phyloP scores from a whole-genome alignment of 2,888 invertebrate genomes.

The Agrochola lychnidis region DNA sequence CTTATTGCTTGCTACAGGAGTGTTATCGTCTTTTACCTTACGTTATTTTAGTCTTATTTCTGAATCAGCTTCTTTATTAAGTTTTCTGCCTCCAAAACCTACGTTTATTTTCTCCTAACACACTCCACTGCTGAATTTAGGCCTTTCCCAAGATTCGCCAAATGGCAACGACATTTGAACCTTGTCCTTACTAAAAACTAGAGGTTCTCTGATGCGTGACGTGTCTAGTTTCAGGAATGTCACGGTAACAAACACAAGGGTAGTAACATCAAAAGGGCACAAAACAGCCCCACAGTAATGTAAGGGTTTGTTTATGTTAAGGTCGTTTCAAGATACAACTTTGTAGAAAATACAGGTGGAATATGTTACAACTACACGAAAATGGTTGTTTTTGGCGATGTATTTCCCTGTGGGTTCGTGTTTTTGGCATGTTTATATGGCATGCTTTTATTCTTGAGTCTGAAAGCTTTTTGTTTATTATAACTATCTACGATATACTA shows the following conservation, averaged over 20 bases:
- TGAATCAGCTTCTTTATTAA: background rate
- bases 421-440: slow-evolving; percentile 24
- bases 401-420: slow-evolving; percentile 45
- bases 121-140: background rate
- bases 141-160: background rate
- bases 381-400: slow-evolving; percentile 16
- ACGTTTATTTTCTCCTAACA: background rate
- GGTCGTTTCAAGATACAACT: slow-evolving; percentile 17
- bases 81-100: background rate
- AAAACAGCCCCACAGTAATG: slow-evolving; percentile 42
- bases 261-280: slow-evolving; percentile 48
- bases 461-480: slow-evolving; percentile 33
- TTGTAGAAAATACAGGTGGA: slow-evolving; percentile 37
- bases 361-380: slow-evolving; percentile 17
- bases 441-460: background rate
- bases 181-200: slow-evolving; percentile 10
- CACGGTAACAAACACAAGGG: slow-evolving; percentile 29
- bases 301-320: slow-evolving; percentile 48
- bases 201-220: slow-evolving; percentile 33
- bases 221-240: slow-evolving; percentile 50
- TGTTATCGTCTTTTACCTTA: background rate
- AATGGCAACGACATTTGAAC: slow-evolving; percentile 1
- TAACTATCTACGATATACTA: background rate
- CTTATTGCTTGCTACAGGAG: too few species aligned
- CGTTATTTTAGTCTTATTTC: background rate